phyloP scores from a whole-genome alignment of 2,113 vertebrate genomes.

The Hipposideros armiger region DNA sequence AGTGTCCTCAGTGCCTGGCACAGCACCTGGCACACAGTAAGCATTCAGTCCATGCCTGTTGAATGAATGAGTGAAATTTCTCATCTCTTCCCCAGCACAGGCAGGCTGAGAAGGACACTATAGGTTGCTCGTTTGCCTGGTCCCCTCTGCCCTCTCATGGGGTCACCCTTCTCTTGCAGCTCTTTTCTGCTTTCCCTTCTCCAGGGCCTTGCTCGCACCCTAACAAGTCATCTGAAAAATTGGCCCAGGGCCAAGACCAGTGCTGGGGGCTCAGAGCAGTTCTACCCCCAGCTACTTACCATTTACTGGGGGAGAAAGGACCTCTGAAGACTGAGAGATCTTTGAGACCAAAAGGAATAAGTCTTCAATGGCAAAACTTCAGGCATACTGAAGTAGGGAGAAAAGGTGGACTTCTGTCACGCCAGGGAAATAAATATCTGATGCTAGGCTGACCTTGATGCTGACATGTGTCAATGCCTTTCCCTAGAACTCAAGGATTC shows the following conservation, averaged over 20 bases:
- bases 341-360: neutral
- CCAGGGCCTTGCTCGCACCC: neutral
- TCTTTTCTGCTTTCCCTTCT: neutral
- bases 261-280: no score
- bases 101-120: neutral
- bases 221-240: neutral
- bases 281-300: neutral
- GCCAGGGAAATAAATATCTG: neutral
- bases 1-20: neutral
- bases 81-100: neutral
- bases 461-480: neutral
- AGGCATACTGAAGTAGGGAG: neutral
- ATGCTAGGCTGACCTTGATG: neutral
- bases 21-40: fast-evolving
- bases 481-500: neutral
- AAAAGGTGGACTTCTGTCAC: neutral
- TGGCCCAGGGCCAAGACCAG: neutral
- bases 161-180: neutral
- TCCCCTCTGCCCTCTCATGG: fast-evolving
- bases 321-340: neutral
- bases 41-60: fast-evolving
- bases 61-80: neutral
- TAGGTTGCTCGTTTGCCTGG: no score
- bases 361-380: neutral
- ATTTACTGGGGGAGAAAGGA: neutral